phyloP scores from a whole-genome alignment of 2,113 vertebrate genomes.

The Echinops telfairi region DNA sequence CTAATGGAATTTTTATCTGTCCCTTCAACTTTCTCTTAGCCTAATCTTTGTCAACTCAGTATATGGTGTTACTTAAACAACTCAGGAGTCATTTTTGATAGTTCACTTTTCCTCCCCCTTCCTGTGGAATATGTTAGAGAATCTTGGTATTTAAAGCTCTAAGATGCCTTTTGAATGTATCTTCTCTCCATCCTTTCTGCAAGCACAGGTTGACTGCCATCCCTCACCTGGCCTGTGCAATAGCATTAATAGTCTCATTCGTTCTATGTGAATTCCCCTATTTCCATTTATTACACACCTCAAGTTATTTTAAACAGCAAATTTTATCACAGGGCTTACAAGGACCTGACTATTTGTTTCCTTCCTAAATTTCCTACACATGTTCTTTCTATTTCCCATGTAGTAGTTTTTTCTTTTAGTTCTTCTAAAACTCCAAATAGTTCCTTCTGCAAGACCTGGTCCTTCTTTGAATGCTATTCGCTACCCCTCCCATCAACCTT shows the following conservation, averaged over 20 bases:
- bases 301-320: not conserved
- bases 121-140: slow-evolving; percentile 32
- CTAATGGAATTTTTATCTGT: slow-evolving; percentile 25
- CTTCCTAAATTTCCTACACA: not conserved
- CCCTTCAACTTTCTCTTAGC: not conserved
- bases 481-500: not conserved
- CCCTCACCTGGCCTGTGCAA: not conserved
- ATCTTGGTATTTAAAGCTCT: not conserved
- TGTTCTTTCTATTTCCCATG: not conserved
- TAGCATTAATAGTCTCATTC: not conserved
- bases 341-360: not conserved
- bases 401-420: not conserved
- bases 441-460: not conserved
- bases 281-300: slow-evolving; percentile 18
- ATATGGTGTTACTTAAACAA: slow-evolving; percentile 54
- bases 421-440: slow-evolving; percentile 11
- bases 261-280: not conserved
- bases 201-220: not conserved
- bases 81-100: not conserved
- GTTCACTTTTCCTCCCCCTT: slow-evolving; percentile 38
- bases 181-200: slow-evolving; percentile 1
- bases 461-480: not conserved
- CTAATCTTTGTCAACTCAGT: slow-evolving; percentile 18
- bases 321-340: not conserved
- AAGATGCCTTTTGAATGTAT: not conserved